These are phyloP conservation scores for Nyctibius bracteatus DNA, from an alignment of 2,113 vertebrate species.

Conservation along the genomic window DNA sequence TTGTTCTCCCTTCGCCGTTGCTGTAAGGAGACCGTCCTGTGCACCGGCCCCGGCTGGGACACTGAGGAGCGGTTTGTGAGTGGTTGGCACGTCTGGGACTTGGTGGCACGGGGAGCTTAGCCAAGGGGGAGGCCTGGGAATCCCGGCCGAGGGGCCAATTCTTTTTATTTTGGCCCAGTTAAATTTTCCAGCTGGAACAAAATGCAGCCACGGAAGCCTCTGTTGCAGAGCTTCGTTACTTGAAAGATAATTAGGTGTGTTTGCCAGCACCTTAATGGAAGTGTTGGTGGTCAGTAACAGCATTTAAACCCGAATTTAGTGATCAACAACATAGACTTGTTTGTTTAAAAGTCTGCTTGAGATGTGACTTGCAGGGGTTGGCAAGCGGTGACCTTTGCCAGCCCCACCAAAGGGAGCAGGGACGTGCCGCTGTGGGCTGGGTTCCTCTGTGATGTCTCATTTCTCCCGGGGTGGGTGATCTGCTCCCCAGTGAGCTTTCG, in stretches of 20 bases:
- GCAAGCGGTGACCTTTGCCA: accelerated
- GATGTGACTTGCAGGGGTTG: not conserved
- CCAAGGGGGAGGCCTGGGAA: too few relatives aligned
- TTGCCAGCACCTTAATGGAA: not conserved
- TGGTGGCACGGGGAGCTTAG: not conserved
- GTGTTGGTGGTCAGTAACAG: accelerated
- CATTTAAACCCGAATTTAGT: not conserved
- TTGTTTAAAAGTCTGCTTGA: not conserved
- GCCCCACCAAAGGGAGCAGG: not conserved
- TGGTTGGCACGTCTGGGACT: accelerated
- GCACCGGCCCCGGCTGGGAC: too few relatives aligned
- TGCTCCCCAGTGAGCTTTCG: not conserved
- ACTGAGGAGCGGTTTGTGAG: too few relatives aligned
- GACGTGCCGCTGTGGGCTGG: not conserved
- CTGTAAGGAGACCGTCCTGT: not conserved
- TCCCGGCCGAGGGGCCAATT: accelerated
- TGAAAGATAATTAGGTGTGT: not conserved
- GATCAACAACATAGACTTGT: accelerated
- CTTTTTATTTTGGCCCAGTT: not conserved
- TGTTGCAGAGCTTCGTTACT: not conserved
- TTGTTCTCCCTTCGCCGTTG: not conserved
- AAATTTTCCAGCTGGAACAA: not conserved
- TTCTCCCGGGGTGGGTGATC: not conserved
- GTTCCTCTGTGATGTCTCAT: not conserved
- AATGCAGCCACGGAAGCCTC: not conserved